Evolutionary conservation across 2,113 vertebrate species (phyloP), one percentile per base, ranked within the genome.

Genomic region (Platichthys flesus): DNA sequence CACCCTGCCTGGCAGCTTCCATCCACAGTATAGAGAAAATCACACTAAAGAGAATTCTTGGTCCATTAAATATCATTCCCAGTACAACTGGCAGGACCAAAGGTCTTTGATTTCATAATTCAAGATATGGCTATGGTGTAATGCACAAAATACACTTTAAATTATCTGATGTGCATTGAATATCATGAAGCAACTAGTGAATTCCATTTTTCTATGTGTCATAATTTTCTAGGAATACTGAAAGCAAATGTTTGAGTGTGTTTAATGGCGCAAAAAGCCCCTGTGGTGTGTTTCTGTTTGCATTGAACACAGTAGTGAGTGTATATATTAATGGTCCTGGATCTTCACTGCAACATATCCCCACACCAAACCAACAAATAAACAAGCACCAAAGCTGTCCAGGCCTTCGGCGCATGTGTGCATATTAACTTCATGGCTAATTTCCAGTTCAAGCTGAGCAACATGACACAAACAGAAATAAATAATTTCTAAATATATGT

Each of bases 1-100:
- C 81, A 82, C 78, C 74, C 62, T 75, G 81, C 75, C 65, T 45
- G 81, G 71, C 85, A 84, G 79, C 74, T 72, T 74, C 78, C 74
- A 84, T 42, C 65, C 21, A 55, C n/a, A 9, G 14, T 16, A 6
- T 21, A 7, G 15, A 61, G 42, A 59, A 61, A 79, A 45, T 51
- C 52, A 28, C 52, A 61, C 47, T n/a, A 20, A 20, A 28, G 40
- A 63, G 20, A 71, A 58, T 57, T 40, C 45, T 59, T 58, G 64
- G n/a, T 26, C 67, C 58, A 68, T 65, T 68, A 49, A 42, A 68
- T 68, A 67, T 74, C 3, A 51, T 52, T 66, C 31, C 31, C 31
- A 31, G 31, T 31, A 31, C 51, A 49, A 18, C 16, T 16, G 18
- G 5, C 14, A 49, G 2, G 1, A 5, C 3, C 2, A 2, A 51